Evolutionary conservation across 2,797 vertebrate genomes (phyloP).

Genomic region (Phylloscopus collybita): DNA sequence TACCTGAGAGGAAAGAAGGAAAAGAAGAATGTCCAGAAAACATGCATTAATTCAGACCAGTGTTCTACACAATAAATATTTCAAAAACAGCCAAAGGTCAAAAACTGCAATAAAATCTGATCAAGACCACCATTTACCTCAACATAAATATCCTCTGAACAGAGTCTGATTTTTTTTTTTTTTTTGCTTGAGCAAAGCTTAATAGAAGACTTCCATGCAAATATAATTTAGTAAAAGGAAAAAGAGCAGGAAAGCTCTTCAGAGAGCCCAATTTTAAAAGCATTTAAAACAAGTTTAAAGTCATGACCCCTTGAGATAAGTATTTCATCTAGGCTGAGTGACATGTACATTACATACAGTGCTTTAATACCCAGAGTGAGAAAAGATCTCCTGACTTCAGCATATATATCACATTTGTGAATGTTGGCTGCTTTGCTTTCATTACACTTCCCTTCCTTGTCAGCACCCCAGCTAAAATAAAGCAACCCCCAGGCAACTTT

Average conservation of each 20-base stretch:
- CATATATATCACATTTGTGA: conserved; percentile 22
- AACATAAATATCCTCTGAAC: not conserved
- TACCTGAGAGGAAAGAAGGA: not conserved
- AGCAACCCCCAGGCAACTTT: not conserved
- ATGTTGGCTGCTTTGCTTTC: conserved; percentile 39
- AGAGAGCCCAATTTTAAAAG: conserved; percentile 11
- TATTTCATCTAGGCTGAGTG: conserved; percentile 14
- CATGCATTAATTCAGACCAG: conserved; percentile 19
- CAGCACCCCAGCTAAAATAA: conserved; percentile 35
- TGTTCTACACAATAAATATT: conserved; percentile 30
- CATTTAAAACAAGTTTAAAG: not conserved
- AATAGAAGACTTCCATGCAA: not conserved
- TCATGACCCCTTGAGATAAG: not conserved
- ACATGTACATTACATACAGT: not conserved
- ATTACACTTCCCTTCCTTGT: conserved; percentile 47
- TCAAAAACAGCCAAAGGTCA: conserved; percentile 15
- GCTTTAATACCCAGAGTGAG: not conserved
- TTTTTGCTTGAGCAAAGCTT: not conserved
- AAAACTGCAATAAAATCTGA: not conserved
- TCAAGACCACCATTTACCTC: conserved; percentile 25
- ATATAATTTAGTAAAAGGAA: conserved; percentile 23
- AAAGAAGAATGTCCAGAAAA: conserved; percentile 7
- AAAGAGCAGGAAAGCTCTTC: not conserved
- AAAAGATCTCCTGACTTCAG: conserved; percentile 48
- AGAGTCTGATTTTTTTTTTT: not conserved